Evolutionary conservation across 1,140 invertebrate species (phyloP).

Genomic region (Hyles vespertilio): DNA sequence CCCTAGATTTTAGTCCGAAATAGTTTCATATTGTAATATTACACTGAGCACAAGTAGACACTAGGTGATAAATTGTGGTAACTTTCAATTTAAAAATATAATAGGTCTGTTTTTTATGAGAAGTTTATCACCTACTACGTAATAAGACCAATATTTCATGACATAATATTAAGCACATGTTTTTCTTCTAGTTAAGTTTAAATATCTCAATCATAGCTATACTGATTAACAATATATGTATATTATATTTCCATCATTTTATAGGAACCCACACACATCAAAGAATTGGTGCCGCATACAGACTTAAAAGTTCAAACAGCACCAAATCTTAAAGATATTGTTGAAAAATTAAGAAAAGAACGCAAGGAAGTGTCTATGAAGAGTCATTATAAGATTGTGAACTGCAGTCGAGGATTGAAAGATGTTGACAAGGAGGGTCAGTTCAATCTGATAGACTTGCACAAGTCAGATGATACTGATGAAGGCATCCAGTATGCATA

Average conservation of each 20-base stretch:
- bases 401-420: conserved; percentile 65
- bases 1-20: too few relatives aligned
- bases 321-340: conserved; percentile 60
- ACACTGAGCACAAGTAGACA: too few relatives aligned
- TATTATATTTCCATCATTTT: not conserved
- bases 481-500: conserved; percentile 69
- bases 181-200: too few relatives aligned
- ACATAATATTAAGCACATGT: too few relatives aligned
- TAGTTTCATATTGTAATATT: too few relatives aligned
- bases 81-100: too few relatives aligned
- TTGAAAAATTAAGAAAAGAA: conserved; percentile 66
- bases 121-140: too few relatives aligned
- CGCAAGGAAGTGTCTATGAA: conserved; percentile 56
- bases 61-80: too few relatives aligned
- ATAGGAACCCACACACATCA: conserved; percentile 46
- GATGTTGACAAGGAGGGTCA: conserved; percentile 40
- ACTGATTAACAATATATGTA: too few relatives aligned
- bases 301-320: conserved; percentile 35
- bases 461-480: conserved; percentile 36
- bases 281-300: conserved; percentile 40
- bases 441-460: conserved; percentile 62
- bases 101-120: too few relatives aligned
- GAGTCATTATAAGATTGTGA: conserved; percentile 73
- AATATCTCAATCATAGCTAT: too few relatives aligned
- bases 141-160: too few relatives aligned